Percentiles rank a stretch among this genome's conserved stretches.
Conservation (phyloP, 1,140 invertebrate genomes). For the Eubasilissa regina region DNA sequence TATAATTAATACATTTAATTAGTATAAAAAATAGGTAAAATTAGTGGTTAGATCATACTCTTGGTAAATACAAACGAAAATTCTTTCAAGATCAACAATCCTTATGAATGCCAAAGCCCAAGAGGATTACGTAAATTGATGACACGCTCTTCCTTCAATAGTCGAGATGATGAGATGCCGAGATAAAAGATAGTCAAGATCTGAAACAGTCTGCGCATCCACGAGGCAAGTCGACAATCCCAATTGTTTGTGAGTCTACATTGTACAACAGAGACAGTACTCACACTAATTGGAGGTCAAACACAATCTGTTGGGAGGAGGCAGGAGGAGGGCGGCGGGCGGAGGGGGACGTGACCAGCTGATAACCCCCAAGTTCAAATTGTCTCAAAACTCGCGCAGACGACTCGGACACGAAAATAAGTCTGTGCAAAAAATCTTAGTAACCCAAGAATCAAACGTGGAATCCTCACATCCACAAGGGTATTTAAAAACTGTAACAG, state of each 20-base stretch:
- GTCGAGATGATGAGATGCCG: no score
- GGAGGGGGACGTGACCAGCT: constrained; percentile 22
- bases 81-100: no score
- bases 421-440: neutral
- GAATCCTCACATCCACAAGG: neutral
- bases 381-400: constrained; percentile 28
- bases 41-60: no score
- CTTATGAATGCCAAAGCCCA: no score
- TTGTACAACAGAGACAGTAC: constrained; percentile 30
- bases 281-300: constrained; percentile 42
- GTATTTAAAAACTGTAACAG: neutral
- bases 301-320: constrained; percentile 6
- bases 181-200: no score
- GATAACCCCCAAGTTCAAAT: constrained; percentile 42
- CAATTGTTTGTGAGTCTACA: constrained; percentile 38
- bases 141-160: no score
- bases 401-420: neutral
- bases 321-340: neutral
- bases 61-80: no score
- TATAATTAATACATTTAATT: no score
- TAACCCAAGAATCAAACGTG: neutral
- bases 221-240: constrained; percentile 27
- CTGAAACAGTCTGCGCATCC: neutral
- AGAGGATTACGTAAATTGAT: no score
- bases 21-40: no score